Base-by-base conservation (phyloP, 2,888 invertebrate species). In the Xylota sylvarum region DNA sequence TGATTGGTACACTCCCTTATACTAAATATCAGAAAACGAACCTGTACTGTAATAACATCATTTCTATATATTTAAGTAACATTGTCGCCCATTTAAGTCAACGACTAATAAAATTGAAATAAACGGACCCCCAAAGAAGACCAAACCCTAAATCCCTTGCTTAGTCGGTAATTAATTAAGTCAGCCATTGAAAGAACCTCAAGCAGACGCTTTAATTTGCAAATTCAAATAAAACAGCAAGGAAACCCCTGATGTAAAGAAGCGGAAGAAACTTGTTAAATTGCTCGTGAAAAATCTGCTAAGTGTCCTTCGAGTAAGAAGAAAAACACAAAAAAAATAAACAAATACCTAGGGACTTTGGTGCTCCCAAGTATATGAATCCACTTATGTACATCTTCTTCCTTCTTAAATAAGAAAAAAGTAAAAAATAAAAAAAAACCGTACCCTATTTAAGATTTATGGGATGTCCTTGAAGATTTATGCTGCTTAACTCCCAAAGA, bases 391-490 rank as follows among this genome's bases (percentile, higher is more conserved):
- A 69, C n/a, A n/a, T n/a, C 23, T 9, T 55, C n/a, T 27, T 27
- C 40, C 14, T 40, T 69, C 56, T 56, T 17, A 35, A 65, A 23
- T 35, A 4, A 43, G 14, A 55, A 12, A 9, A 19, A 6, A 69
- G 6, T 3, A 40, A 6, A 10, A 10, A 55, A 17, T 27, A 27
- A 55, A n/a, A 19, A 35, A 58, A 23, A 3, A 23, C 37, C 10
- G 23, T 60, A 37, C 60, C 14, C 50, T 40, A 60, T 73, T 73
- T 43, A 62, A 52, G 62, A 62, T 73, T 73, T 50, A 73, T 60
- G 23, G n/a, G 27, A 27, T 62, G 30, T 52, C 73, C 73, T 50
- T 62, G 40, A 50, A 48, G 50, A 73, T 73, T 73, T 73, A 73
- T 73, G 48, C 50, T 62, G 60, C 50, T 60, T 32, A 70, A 43